phyloP scores from a whole-genome alignment of 1,140 invertebrate genomes.

The Apis mellifera region Amel_HAv3.1 CM009946.2:4821001-4821500 shows the following conservation, averaged over 20 bases:
- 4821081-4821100: conserved; percentile 85
- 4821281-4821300: conserved; percentile 72
- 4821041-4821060: conserved; percentile 91
- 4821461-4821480: conserved; percentile 62
- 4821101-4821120: conserved; percentile 85
- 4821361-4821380: conserved; percentile 57
- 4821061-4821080: conserved; percentile 86
- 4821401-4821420: conserved; percentile 36
- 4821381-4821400: conserved; percentile 43
- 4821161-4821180: conserved; percentile 92
- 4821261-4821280: conserved; percentile 79
- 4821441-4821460: conserved; percentile 48
- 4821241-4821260: conserved; percentile 80
- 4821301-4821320: conserved; percentile 68
- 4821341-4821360: conserved; percentile 40
- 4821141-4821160: conserved; percentile 83
- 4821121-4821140: conserved; percentile 89
- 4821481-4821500: conserved; percentile 65
- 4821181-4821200: conserved; percentile 83
- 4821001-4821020: conserved; percentile 88
- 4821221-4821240: conserved; percentile 78
- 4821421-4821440: conserved; percentile 41
- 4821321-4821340: conserved; percentile 26
- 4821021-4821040: conserved; percentile 93
- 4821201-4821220: conserved; percentile 87